Evolutionary conservation across 2,113 vertebrate species (phyloP).

Genomic region (Danionella cerebrum): DNA sequence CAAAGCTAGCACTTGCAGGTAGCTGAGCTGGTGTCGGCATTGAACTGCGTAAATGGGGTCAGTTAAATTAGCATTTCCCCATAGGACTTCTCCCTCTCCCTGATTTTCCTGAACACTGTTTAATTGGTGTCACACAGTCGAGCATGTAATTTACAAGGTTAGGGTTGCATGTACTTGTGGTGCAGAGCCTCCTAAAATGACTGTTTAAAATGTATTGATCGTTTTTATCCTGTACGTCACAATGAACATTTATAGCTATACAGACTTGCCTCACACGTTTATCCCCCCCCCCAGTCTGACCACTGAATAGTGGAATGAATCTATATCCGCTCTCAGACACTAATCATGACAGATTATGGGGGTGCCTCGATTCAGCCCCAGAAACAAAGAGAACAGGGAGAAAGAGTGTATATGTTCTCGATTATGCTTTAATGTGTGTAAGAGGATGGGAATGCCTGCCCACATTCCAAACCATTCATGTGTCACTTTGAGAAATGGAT

Average conservation of each 20-base stretch:
- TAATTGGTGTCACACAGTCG: slow-evolving; percentile 43
- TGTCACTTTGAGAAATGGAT: slow-evolving; percentile 48
- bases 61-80: slow-evolving; percentile 50
- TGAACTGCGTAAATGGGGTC: slow-evolving; percentile 38
- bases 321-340: not conserved
- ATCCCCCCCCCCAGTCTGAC: not conserved
- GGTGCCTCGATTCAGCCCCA: not conserved
- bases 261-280: not conserved
- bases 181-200: not conserved
- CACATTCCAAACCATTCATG: slow-evolving; percentile 33
- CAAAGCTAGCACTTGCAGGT: not conserved
- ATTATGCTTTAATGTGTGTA: slow-evolving; percentile 12
- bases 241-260: not conserved
- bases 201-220: slow-evolving; percentile 10
- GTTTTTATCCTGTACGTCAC: not conserved
- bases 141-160: slow-evolving; percentile 23
- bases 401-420: not conserved
- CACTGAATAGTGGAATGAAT: not conserved
- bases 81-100: slow-evolving; percentile 25
- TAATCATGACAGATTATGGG: slow-evolving; percentile 6
- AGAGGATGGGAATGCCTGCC: slow-evolving; percentile 26
- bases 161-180: not conserved
- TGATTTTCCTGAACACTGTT: slow-evolving; percentile 29
- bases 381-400: not conserved
- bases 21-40: slow-evolving; percentile 4